Evolutionary conservation across 1,140 invertebrate genomes (phyloP).

Genomic region (Hylaeus volcanicus): DNA sequence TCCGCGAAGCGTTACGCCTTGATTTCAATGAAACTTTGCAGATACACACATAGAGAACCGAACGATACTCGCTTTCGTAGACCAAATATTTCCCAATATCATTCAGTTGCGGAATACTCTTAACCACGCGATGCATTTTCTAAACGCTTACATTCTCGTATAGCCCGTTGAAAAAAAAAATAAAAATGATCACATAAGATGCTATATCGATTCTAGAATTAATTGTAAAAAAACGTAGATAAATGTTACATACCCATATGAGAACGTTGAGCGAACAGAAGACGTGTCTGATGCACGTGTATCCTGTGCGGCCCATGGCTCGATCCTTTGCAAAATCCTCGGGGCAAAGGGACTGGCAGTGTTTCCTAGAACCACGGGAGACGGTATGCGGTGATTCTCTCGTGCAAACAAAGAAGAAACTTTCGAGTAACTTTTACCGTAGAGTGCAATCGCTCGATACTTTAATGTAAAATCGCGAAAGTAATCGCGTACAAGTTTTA

Average conservation of each 20-base stretch:
- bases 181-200: too few relatives aligned
- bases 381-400: slow-evolving; percentile 15
- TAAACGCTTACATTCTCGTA: too few relatives aligned
- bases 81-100: too few relatives aligned
- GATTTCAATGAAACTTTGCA: too few relatives aligned
- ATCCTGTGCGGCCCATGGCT: slow-evolving; percentile 86
- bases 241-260: slow-evolving; percentile 85
- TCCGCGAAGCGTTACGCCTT: not conserved
- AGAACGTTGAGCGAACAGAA: slow-evolving; percentile 89
- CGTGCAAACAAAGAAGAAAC: not conserved
- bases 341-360: slow-evolving; percentile 44
- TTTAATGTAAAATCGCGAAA: not conserved
- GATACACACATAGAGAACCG: too few relatives aligned
- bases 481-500: not conserved
- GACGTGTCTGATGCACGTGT: slow-evolving; percentile 88
- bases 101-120: too few relatives aligned
- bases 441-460: not conserved
- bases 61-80: too few relatives aligned
- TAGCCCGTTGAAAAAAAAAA: too few relatives aligned
- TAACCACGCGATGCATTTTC: too few relatives aligned
- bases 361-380: slow-evolving; percentile 62
- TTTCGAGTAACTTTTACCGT: not conserved
- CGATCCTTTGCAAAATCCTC: slow-evolving; percentile 40
- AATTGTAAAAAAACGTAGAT: too few relatives aligned
- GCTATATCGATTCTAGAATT: too few relatives aligned